Conservation (phyloP, 1,140 invertebrate species). For the Drosophila yakuba region DNA sequence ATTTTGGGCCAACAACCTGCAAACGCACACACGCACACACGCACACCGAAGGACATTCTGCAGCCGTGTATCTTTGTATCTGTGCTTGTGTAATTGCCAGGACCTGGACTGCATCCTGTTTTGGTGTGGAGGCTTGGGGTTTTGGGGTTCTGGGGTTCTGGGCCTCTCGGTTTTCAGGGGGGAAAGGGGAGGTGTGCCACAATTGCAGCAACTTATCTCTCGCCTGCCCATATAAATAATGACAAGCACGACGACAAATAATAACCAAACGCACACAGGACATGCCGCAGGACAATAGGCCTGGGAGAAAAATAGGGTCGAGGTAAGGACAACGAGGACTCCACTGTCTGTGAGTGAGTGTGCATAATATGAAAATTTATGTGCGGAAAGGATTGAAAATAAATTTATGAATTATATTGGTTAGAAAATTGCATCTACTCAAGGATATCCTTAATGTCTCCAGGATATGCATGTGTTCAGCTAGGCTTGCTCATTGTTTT, state of each 20-base stretch:
- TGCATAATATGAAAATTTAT: conserved; percentile 84
- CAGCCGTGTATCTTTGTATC: conserved; percentile 18
- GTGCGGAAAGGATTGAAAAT: conserved; percentile 84
- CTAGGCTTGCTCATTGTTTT: conserved; percentile 40
- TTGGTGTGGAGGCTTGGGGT: neutral
- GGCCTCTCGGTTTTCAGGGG: neutral
- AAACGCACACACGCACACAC: neutral
- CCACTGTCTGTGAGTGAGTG: conserved; percentile 35
- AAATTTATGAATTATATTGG: conserved; percentile 85
- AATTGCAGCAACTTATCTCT: conserved; percentile 81
- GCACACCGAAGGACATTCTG: conserved; percentile 53
- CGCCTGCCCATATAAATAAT: conserved; percentile 84
- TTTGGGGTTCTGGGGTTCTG: neutral
- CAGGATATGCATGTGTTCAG: conserved; percentile 74
- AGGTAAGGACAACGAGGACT: neutral
- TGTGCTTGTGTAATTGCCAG: conserved; percentile 70
- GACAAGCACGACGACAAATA: conserved; percentile 84
- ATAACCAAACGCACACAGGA: conserved; percentile 67
- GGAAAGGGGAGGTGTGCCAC: conserved; percentile 12
- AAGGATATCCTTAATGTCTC: conserved; percentile 84
- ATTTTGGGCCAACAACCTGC: conserved; percentile 81
- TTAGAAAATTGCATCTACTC: conserved; percentile 84
- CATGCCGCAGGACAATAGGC: conserved; percentile 61
- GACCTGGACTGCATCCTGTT: conserved; percentile 57
- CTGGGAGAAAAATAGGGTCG: conserved; percentile 41